Evolutionary conservation across 2,888 invertebrate species (phyloP), one percentile per base, ranked within the genome.

Genomic region (Dynastes hyllus): DNA sequence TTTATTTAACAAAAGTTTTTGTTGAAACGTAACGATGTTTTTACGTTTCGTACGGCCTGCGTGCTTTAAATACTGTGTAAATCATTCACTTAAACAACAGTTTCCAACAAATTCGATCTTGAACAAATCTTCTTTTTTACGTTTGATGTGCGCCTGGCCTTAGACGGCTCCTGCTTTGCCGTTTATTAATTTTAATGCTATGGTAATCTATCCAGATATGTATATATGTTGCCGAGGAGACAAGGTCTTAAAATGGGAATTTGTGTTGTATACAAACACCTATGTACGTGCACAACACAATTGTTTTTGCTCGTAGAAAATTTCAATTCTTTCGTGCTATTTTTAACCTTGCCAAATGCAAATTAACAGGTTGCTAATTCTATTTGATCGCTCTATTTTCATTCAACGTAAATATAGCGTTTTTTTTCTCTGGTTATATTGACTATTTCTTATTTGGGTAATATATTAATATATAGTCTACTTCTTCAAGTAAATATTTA

Each of bases 161-260:
- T 70, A 53, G 5, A 29, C 32, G 53, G 55, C 8, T 70, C 16
- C 4, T 29, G 32, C 3, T 27, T 37, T 29, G 73, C 13, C 51
- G 51, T 50, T 71, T 71, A n/a, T n/a, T 27, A 73, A 73, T 73
- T 58, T 11, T 58, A 73, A 73, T 73, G 58, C 58, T 70, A 70
- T 70, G 70, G 16, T 45, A 70, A 53, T 29, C 3, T 29, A 13
- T 51, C 29, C 8, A 40, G 40, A 40, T 40, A 40, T 22, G 22
- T 22, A 22, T 6, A 8, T 8, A 32, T 13, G 13, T 73, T 73
- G 29, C 5, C 22, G 40, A 6, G 55, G 5, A 53, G 58, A 73
- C 61, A 53, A 73, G 73, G 73, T 73, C 55, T 73, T 45, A 61
- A 73, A 73, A 40, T 37, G 73, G 40, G 16, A 73, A 73, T 73